Evolutionary conservation across 1,140 invertebrate genomes (phyloP).

Genomic region (Penaeus indicus): DNA sequence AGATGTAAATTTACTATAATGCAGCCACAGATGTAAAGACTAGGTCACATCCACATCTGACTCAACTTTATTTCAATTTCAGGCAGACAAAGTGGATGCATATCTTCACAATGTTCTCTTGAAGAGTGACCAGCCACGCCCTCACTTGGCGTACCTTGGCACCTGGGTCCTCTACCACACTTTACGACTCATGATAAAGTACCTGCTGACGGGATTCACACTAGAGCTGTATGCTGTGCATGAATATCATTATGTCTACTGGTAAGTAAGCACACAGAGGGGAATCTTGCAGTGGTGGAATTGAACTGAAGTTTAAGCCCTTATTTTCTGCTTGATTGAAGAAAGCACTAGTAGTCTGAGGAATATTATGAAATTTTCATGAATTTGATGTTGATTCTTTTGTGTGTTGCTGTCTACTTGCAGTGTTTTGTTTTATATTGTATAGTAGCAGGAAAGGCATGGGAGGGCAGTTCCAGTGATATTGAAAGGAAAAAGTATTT

Average conservation of each 20-base stretch:
- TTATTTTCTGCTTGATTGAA: too few relatives aligned
- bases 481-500: too few relatives aligned
- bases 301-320: too few relatives aligned
- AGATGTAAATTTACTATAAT: neutral
- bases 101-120: constrained; percentile 81
- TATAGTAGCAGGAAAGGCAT: too few relatives aligned
- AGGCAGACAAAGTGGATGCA: constrained; percentile 93
- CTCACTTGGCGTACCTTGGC: constrained; percentile 89
- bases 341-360: too few relatives aligned
- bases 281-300: too few relatives aligned
- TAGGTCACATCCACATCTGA: constrained; percentile 10
- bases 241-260: constrained; percentile 96
- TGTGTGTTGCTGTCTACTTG: too few relatives aligned
- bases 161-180: constrained; percentile 97
- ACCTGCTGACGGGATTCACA: constrained; percentile 93
- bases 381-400: too few relatives aligned
- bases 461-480: too few relatives aligned
- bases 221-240: constrained; percentile 95
- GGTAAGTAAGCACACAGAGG: constrained; percentile 73
- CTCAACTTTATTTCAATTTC: constrained; percentile 65
- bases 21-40: neutral
- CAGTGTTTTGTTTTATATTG: too few relatives aligned
- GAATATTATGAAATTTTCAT: too few relatives aligned
- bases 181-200: constrained; percentile 95
- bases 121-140: constrained; percentile 78